Base-by-base conservation (phyloP, 2,113 vertebrate species). In the Orientallactaga bullata region DNA sequence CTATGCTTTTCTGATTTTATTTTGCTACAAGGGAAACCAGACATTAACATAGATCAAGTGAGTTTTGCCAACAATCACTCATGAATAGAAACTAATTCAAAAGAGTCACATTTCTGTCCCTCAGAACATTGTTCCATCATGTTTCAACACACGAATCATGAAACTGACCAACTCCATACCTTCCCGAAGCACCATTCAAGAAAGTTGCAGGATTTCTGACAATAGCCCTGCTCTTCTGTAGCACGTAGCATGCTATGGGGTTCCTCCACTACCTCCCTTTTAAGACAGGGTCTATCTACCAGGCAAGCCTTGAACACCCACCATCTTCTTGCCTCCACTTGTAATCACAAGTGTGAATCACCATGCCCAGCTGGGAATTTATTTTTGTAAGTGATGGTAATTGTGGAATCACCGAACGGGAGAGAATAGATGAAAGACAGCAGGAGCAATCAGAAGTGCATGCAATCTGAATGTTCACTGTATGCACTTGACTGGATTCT, bases 1-100 rank as follows among this genome's bases (percentile, higher is more conserved):
- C 6, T 86, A 15, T 60, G 35, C 7, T 60, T 55, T 73, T 63
- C 26, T 94, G 32, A 94, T 58, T 90, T 93, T 20, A 58, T 94
- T 81, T 95, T 73, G 26, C 60, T 83, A 2, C 30, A 72, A 88
- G 61, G n/a, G 18, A 94, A 92, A 84, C 72, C 47, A 83, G 35
- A 23, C 55, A 71, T 83, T 77, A 90, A 21, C n/a, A 73, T 13
- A 74, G 23, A 24, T 84, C 37, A 94, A 79, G 10, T 30, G 39
- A 89, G 39, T 80, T 79, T 72, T 83, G 18, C 39, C 88, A 87
- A 94, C 69, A 72, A 55, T 89, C 35, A 73, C 26, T 74, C 60
- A 73, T 23, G 15, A 76, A 93, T 42, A 12, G 39, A 58, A 79
- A 92, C 63, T 84, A 78, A 83, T 11, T 69, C 72, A 47, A 79